Base-by-base conservation (phyloP, 2,113 vertebrate species). In the Oryzias melastigma region DNA sequence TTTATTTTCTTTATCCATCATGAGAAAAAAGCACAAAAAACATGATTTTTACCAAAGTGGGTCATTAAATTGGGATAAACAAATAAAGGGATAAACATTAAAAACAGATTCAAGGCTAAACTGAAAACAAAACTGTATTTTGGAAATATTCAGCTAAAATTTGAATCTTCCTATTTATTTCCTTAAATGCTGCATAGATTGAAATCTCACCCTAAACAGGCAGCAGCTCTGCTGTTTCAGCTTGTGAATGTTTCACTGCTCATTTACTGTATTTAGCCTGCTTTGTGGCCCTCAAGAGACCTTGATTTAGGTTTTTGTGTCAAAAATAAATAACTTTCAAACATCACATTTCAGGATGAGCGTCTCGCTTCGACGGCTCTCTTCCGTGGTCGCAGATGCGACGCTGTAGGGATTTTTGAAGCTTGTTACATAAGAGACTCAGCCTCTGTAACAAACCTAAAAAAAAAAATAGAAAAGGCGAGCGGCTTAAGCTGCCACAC, bases 341-440 rank as follows among this genome's bases (percentile, higher is more conserved):
- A 53, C 8, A n/a, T 15, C 41, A 16, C 18, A 44, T 45, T 3
- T 47, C 4, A 50, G 65, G 50, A 52, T 61, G 42, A 42, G 45
- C 5, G 60, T 53, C 58, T 62, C 27, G 44, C 63, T 55, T 58
- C 19, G 3, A 35, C 14, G 58, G 71, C 50, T 73, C 49, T 80
- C 49, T 52, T 68, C 64, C 76, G 50, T 40, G 41, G 60, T 3
- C 63, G 62, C 68, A 81, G 75, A 70, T 73, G 71, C 66, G 72
- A 65, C 0, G 61, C 76, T 66, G 62, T 45, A 63, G 75, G 80
- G 75, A 73, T 60, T 80, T 77, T 78, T 82, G 48, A 81, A 16
- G 51, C 44, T 29, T 35, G 20, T 91, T 89, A 85, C 59, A 29
- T 89, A 89, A 90, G 73, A 46, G 60, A 71, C 77, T 87, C 77